Conservation (phyloP, 2,797 vertebrate species). For the Hirundo rustica region DNA sequence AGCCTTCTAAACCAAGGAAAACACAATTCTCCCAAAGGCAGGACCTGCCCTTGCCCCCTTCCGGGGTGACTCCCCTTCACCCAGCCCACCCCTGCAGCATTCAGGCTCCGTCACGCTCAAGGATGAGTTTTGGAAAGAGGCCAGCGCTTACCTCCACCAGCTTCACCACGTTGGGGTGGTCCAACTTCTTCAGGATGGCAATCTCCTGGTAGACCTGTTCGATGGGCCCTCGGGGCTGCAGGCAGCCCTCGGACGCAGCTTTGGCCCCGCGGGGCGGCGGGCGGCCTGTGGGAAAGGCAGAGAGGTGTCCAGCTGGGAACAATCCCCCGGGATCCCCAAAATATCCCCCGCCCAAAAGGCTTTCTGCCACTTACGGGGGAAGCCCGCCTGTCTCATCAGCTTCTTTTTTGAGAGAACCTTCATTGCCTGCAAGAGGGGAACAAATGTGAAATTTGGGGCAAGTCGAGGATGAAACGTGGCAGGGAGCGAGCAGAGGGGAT, state of each 20-base stretch:
- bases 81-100: background rate
- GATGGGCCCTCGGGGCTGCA: constrained; percentile 89
- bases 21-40: background rate
- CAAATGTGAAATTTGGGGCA: background rate
- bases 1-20: background rate
- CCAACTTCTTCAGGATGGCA: constrained; percentile 96
- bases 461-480: background rate
- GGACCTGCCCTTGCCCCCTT: background rate
- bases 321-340: background rate
- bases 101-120: accelerated
- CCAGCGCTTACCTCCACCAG: constrained; percentile 85
- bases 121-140: background rate
- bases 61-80: accelerated
- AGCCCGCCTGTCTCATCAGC: constrained; percentile 96
- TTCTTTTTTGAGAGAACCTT: constrained; percentile 98
- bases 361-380: constrained; percentile 88
- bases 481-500: background rate
- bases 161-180: constrained; percentile 97
- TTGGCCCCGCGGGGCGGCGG: constrained; percentile 91
- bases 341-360: background rate
- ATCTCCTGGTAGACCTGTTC: constrained; percentile 98
- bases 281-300: constrained; percentile 78
- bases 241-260: constrained; percentile 78
- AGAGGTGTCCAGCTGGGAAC: accelerated
- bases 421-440: constrained; percentile 86